These are phyloP conservation scores for Amblyopsis hoosieri DNA, from an alignment of 2,797 vertebrate species.

Conservation along the genomic window DNA sequence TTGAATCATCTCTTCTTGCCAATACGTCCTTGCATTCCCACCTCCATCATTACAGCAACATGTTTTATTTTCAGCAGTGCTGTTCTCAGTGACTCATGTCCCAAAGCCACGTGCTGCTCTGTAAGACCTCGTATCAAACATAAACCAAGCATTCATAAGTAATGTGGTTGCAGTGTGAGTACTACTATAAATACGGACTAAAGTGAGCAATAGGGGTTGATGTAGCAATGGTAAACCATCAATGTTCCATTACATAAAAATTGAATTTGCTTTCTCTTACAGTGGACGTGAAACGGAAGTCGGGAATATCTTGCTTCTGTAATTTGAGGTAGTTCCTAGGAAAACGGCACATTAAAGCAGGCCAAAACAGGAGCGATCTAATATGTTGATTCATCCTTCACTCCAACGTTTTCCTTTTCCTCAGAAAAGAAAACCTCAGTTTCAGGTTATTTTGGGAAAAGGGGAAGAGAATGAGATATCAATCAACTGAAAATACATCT, in stretches of 20 bases:
- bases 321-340: too few relatives aligned
- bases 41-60: slow-evolving; percentile 86
- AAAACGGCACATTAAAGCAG: too few relatives aligned
- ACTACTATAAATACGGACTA: slow-evolving; percentile 35
- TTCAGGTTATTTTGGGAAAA: too few relatives aligned
- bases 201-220: background rate
- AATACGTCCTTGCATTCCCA: slow-evolving; percentile 83
- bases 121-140: slow-evolving; percentile 72
- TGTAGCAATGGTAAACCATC: slow-evolving; percentile 2
- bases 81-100: slow-evolving; percentile 83
- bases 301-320: too few relatives aligned
- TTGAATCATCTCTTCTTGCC: slow-evolving; percentile 83
- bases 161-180: slow-evolving; percentile 45
- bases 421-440: too few relatives aligned
- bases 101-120: slow-evolving; percentile 78
- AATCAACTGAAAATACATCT: too few relatives aligned
- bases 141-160: slow-evolving; percentile 60
- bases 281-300: too few relatives aligned
- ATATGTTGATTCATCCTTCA: too few relatives aligned
- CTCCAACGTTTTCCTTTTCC: too few relatives aligned
- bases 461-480: too few relatives aligned
- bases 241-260: slow-evolving; percentile 10
- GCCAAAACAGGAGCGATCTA: too few relatives aligned
- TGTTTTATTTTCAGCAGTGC: slow-evolving; percentile 87
- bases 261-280: background rate